These are phyloP conservation scores for Caenorhabditis plicata DNA, from an alignment of 2,888 invertebrate genomes.

Conservation along the genomic window DNA sequence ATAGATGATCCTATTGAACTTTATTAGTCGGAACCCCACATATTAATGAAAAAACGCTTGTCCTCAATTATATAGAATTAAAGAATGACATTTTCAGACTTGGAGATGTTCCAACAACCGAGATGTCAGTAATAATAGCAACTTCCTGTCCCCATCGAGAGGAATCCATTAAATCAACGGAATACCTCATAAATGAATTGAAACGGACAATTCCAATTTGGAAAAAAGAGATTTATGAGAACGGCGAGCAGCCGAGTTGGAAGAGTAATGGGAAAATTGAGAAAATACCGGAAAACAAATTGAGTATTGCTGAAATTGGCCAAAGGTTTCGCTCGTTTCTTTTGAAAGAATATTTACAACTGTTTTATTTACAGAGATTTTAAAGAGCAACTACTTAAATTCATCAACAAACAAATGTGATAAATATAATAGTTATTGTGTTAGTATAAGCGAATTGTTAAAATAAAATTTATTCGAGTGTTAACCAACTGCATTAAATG, in stretches of 20 bases:
- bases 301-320: background rate
- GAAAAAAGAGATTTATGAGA: slow-evolving; percentile 47
- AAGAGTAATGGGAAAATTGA: slow-evolving; percentile 1
- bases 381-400: no score
- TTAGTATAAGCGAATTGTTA: background rate
- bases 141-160: slow-evolving; percentile 57
- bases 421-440: no score
- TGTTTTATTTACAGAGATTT: no score
- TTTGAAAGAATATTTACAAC: no score
- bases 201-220: slow-evolving; percentile 60
- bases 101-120: slow-evolving; percentile 52
- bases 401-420: no score
- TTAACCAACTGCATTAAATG: no score
- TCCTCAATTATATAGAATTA: background rate
- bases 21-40: no score
- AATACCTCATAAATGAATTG: slow-evolving; percentile 53
- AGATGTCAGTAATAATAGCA: slow-evolving; percentile 58
- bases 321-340: no score
- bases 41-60: no score
- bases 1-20: no score
- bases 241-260: slow-evolving; percentile 19
- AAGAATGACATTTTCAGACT: slow-evolving; percentile 4
- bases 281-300: slow-evolving; percentile 1
- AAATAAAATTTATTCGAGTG: slow-evolving; percentile 2
- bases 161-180: slow-evolving; percentile 57